Evolutionary conservation across 2,888 invertebrate species (phyloP).

Genomic region (Euproctis similis): DNA sequence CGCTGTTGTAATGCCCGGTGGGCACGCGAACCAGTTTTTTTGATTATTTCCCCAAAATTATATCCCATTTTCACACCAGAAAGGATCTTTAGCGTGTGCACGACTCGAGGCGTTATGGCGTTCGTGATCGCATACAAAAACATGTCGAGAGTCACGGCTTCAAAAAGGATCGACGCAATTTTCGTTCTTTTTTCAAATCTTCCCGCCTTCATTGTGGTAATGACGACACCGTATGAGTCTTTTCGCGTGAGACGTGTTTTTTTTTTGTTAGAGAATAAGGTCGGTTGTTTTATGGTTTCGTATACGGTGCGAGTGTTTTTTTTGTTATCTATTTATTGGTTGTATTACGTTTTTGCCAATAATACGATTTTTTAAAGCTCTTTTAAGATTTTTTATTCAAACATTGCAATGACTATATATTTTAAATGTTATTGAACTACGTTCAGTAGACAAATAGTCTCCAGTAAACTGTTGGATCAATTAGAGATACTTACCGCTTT

Average conservation of each 20-base stretch:
- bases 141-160: constrained; percentile 41
- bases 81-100: constrained; percentile 48
- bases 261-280: too few species aligned
- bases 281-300: too few species aligned
- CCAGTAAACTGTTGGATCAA: too few species aligned
- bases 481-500: too few species aligned
- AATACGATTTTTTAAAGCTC: too few species aligned
- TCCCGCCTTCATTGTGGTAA: constrained; percentile 27
- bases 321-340: too few species aligned
- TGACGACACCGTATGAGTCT: constrained; percentile 24
- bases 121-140: constrained; percentile 64
- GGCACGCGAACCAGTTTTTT: constrained; percentile 71
- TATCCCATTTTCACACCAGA: constrained; percentile 73
- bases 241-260: constrained; percentile 24
- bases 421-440: too few species aligned
- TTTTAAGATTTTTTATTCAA: too few species aligned
- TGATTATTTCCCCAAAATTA: constrained; percentile 74
- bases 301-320: too few species aligned
- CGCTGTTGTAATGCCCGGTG: constrained; percentile 63
- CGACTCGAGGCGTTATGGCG: constrained; percentile 43
- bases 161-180: constrained; percentile 35
- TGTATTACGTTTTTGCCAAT: too few species aligned
- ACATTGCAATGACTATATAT: too few species aligned
- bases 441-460: too few species aligned
- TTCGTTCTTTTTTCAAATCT: constrained; percentile 31